These are phyloP conservation scores for Terrapene triunguis DNA, from an alignment of 2,113 vertebrate genomes.

Conservation along the genomic window DNA sequence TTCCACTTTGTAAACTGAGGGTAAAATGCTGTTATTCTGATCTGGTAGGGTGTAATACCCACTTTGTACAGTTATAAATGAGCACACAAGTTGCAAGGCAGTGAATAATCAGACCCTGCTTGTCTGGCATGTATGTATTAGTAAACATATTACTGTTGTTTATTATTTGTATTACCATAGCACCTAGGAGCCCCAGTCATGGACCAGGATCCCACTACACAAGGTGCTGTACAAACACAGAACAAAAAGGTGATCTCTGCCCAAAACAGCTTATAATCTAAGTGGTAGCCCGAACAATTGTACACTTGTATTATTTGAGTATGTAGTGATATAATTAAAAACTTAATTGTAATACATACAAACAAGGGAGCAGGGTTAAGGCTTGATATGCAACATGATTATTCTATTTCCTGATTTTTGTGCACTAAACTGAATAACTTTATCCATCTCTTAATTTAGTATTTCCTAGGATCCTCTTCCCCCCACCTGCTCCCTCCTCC, in stretches of 20 bases:
- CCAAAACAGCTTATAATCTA: neutral
- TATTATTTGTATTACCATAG: too few relatives aligned
- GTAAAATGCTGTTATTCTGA: neutral
- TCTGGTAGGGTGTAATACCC: neutral
- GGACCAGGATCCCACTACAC: too few relatives aligned
- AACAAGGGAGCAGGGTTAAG: neutral
- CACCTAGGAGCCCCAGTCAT: neutral
- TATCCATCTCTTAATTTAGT: neutral
- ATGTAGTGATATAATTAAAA: neutral
- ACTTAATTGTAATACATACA: neutral
- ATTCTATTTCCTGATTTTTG: neutral
- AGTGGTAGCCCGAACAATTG: neutral
- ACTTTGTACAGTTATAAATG: neutral
- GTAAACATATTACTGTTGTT: neutral
- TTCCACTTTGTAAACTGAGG: neutral
- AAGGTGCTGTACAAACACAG: neutral
- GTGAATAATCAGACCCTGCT: neutral
- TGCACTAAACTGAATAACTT: neutral
- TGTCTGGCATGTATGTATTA: neutral
- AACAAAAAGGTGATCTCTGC: neutral
- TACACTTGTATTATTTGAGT: neutral
- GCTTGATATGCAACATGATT: neutral
- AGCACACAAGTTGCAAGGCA: neutral
- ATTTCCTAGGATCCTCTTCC: neutral
- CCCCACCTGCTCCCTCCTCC: neutral